Conservation (phyloP, 1,140 invertebrate genomes). For the Drosophila miranda region DNA sequence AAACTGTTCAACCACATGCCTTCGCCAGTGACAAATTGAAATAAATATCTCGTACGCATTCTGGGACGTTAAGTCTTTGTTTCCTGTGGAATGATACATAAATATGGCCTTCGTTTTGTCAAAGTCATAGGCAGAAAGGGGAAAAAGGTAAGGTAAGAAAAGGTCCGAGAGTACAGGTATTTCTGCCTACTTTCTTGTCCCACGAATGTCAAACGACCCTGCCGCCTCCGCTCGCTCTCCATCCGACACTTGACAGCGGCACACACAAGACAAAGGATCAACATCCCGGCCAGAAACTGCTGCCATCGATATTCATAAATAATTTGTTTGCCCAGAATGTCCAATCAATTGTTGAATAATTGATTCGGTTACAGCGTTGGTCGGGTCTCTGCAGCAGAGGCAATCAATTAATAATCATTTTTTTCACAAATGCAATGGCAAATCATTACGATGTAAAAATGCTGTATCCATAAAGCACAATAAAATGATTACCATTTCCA, state of each 20-base stretch:
- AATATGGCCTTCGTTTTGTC: constrained; percentile 60
- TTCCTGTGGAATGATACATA: constrained; percentile 38
- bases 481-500: constrained; percentile 22
- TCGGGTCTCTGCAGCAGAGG: not conserved
- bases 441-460: constrained; percentile 26
- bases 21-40: constrained; percentile 50
- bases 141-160: constrained; percentile 25
- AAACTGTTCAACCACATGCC: constrained; percentile 10
- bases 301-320: constrained; percentile 16
- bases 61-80: constrained; percentile 36
- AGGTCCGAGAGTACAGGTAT: constrained; percentile 1
- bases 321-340: constrained; percentile 23
- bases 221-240: too few species aligned
- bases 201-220: constrained; percentile 4
- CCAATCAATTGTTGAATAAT: constrained; percentile 59
- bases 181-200: constrained; percentile 7
- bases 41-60: constrained; percentile 40
- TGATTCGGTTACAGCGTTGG: constrained; percentile 32
- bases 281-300: constrained; percentile 1
- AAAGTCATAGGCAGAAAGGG: constrained; percentile 52
- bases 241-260: constrained; percentile 4
- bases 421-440: constrained; percentile 30
- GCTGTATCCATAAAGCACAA: constrained; percentile 5
- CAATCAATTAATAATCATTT: constrained; percentile 59
- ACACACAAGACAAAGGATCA: constrained; percentile 19